Evolutionary conservation across 2,797 vertebrate genomes (phyloP).

Genomic region (Podarcis lilfordi): DNA sequence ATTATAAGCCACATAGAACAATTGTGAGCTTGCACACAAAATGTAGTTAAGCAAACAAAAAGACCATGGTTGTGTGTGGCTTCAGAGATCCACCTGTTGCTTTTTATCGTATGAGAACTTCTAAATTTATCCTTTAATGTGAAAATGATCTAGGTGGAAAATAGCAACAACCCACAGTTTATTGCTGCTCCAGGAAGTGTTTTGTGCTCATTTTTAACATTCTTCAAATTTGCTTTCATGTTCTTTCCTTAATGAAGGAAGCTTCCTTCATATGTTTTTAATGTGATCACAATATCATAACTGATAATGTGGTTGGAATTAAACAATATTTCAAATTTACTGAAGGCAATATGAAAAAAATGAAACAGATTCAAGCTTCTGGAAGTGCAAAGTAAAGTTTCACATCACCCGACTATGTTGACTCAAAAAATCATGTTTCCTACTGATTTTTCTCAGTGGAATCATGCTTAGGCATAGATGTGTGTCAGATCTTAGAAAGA

Average conservation of each 20-base stretch:
- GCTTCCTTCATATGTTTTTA: not conserved
- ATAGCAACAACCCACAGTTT: not conserved
- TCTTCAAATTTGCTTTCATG: slow-evolving; percentile 27
- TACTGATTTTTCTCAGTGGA: not conserved
- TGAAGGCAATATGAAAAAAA: not conserved
- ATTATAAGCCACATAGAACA: not conserved
- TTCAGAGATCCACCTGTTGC: not conserved
- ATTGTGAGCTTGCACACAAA: not conserved
- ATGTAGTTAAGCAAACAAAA: not conserved
- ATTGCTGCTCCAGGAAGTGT: not conserved
- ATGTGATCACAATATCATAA: not conserved
- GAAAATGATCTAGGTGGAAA: not conserved
- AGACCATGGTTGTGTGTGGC: not conserved
- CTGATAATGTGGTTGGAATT: not conserved
- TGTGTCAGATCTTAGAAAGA: not conserved
- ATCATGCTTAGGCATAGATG: not conserved
- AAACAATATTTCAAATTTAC: not conserved
- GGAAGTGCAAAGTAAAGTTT: not conserved
- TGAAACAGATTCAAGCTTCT: not conserved
- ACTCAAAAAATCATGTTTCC: not conserved
- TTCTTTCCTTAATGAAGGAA: slow-evolving; percentile 15
- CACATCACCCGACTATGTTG: not conserved
- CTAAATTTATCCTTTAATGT: not conserved
- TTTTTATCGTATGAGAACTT: not conserved
- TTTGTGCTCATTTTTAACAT: not conserved